These are phyloP conservation scores for Clinocottus analis DNA, from an alignment of 2,113 vertebrate genomes.

Conservation along the genomic window DNA sequence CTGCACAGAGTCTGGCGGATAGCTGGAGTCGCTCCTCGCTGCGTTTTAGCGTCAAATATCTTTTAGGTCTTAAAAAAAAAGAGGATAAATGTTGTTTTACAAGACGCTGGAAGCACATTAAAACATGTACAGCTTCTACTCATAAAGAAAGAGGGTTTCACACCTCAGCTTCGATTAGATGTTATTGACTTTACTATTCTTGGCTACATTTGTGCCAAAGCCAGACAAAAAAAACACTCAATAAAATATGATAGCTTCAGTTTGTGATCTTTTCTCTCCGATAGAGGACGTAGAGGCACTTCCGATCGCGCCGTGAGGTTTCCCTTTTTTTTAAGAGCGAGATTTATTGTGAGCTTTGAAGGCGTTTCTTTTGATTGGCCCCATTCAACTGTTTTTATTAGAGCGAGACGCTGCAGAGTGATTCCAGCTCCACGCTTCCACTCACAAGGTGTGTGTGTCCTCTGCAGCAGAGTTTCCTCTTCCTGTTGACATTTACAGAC, in stretches of 20 bases:
- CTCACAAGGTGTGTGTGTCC: neutral
- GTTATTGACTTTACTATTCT: neutral
- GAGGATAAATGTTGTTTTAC: neutral
- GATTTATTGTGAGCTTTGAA: neutral
- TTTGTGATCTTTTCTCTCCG: neutral
- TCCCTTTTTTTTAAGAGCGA: neutral
- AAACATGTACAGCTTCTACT: neutral
- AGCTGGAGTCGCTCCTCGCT: neutral
- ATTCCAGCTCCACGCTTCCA: neutral
- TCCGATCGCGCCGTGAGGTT: conserved; percentile 6
- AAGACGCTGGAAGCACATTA: neutral
- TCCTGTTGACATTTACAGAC: neutral
- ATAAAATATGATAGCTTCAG: neutral
- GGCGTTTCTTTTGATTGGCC: neutral
- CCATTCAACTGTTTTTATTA: neutral
- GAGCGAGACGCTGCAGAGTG: neutral
- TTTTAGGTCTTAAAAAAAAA: conserved; percentile 6
- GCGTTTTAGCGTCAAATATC: neutral
- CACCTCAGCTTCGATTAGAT: neutral
- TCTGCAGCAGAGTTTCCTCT: neutral
- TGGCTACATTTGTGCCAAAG: neutral
- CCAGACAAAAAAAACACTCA: neutral
- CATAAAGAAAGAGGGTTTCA: neutral
- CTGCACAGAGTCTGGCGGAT: neutral
- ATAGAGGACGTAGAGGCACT: neutral